Base-by-base conservation (phyloP, 1,140 invertebrate species). In the Macrosteles quadrilineatus region DNA sequence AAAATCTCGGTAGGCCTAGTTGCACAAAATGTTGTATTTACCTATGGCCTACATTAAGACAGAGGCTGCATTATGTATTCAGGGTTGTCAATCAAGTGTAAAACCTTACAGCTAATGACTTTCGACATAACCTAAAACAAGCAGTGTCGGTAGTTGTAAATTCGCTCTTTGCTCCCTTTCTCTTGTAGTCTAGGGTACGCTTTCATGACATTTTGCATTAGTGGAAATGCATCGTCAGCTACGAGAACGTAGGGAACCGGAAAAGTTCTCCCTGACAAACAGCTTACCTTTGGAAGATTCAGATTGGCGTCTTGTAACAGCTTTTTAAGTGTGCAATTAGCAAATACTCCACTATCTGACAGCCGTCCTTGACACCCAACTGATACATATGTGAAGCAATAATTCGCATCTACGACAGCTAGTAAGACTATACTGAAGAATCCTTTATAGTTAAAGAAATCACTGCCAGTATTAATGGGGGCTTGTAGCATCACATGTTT, bases 361-460 rank as follows among this genome's bases (percentile, higher is more conserved):
- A 78, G 73, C 69, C 77, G 77, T 55, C 81, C 82, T 69, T 78
- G 77, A 21, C 76, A 77, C 17, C 81, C 81, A 47, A 84, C 75
- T 19, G 77, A 78, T 76, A 85, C 83, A 25, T 79, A 78, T n/a
- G n/a, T n/a, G n/a, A n/a, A n/a, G n/a, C n/a, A n/a, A n/a, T n/a
- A n/a, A n/a, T n/a, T n/a, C n/a, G 64, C 83, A 53, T 3, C 79
- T 83, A 65, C 85, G n/a, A n/a, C n/a, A n/a, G n/a, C n/a, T n/a
- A n/a, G 70, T 21, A 86, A 73, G 30, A 86, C 82, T 53, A 85
- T 80, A 65, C 81, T 83, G 75, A 81, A 83, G 55, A 73, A 79
- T 25, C 77, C 74, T 67, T 85, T 86, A 70, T 85, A 85, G 73
- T 86, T 86, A 53, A 77, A 83, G 78, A 77, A 86, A 12, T 78